Evolutionary conservation across 2,888 invertebrate species (phyloP).

Genomic region (Drosophila paramelanica): DNA sequence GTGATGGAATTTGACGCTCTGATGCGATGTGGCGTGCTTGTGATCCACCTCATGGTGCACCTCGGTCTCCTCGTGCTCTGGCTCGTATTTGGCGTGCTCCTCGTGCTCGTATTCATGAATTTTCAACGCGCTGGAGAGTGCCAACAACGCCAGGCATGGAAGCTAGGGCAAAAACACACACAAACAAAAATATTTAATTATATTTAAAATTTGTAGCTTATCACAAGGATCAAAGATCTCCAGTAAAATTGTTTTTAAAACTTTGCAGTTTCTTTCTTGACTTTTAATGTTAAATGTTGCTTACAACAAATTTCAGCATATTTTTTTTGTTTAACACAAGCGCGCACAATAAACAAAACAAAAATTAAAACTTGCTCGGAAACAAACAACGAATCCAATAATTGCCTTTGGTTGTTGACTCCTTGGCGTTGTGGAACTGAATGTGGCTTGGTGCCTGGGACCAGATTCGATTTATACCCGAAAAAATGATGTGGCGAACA

Average conservation of each 20-base stretch:
- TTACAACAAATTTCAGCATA: conserved; percentile 83
- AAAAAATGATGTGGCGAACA: conserved; percentile 39
- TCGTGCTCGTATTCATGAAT: conserved; percentile 79
- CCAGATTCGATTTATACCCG: conserved; percentile 85
- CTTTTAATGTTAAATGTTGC: conserved; percentile 34
- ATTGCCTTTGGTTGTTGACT: conserved; percentile 58
- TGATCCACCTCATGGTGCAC: conserved; percentile 88
- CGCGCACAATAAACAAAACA: conserved; percentile 26
- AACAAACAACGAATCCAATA: neutral
- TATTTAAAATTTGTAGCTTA: neutral
- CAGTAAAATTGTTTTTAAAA: neutral
- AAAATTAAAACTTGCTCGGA: conserved; percentile 17
- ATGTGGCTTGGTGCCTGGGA: conserved; percentile 80
- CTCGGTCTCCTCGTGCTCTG: conserved; percentile 85
- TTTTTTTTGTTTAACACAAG: conserved; percentile 33
- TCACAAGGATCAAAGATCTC: conserved; percentile 1
- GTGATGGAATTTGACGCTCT: conserved; percentile 89
- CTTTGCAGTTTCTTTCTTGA: neutral
- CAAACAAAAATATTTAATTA: neutral
- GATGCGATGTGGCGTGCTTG: conserved; percentile 89
- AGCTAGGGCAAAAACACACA: conserved; percentile 58
- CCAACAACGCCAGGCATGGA: conserved; percentile 66
- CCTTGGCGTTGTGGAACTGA: conserved; percentile 80
- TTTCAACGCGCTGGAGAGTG: conserved; percentile 68
- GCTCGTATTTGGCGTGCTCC: conserved; percentile 71